Evolutionary conservation across 2,113 vertebrate species (phyloP).

Genomic region (Eupsittula cactorum): DNA sequence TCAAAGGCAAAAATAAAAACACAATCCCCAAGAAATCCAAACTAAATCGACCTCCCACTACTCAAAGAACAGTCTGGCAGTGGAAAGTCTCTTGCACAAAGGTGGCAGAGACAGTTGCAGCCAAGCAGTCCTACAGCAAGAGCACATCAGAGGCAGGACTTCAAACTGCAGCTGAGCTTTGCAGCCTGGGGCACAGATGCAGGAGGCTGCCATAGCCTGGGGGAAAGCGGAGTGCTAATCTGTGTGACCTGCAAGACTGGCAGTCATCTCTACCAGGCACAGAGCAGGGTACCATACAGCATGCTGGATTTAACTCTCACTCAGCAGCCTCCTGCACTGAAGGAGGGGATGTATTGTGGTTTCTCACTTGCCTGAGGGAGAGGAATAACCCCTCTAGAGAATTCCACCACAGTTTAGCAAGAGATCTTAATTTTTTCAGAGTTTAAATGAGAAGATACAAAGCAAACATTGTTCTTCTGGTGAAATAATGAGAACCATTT

Average conservation of each 20-base stretch:
- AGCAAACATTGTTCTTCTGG: background rate
- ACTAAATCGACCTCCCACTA: background rate
- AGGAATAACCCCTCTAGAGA: background rate
- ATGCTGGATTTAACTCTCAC: background rate
- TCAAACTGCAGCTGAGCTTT: background rate
- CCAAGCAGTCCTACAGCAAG: background rate
- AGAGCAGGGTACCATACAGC: background rate
- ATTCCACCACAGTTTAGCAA: background rate
- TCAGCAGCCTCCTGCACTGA: background rate
- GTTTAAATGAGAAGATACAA: background rate
- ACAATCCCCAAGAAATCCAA: background rate
- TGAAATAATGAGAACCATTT: background rate
- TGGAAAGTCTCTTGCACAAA: background rate
- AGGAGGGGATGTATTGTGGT: background rate
- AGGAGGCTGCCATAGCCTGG: background rate
- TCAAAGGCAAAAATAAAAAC: background rate
- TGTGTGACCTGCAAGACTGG: background rate
- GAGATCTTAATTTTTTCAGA: background rate
- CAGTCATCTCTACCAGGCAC: background rate
- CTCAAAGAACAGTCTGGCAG: background rate
- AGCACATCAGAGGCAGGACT: background rate
- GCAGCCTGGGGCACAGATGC: background rate
- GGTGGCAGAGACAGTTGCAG: background rate
- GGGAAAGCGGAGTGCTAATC: fast-evolving
- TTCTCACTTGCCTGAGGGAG: background rate